Base-by-base conservation (phyloP, 2,113 vertebrate genomes). In the Periophthalmus modestus region DNA sequence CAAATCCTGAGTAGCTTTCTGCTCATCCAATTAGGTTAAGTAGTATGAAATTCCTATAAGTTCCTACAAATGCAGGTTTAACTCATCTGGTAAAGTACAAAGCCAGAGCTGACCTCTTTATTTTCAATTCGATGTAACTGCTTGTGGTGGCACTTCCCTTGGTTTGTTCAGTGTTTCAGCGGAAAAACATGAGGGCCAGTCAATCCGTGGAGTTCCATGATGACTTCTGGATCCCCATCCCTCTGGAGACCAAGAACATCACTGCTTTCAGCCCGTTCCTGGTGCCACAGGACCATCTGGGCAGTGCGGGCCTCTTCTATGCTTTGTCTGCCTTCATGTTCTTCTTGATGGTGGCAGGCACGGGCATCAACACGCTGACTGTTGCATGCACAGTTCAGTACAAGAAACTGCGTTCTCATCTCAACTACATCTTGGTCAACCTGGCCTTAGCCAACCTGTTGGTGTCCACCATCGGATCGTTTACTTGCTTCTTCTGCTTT, bases 401-500 rank as follows among this genome's bases (percentile, higher is more conserved):
- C 83, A 94, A 94, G 91, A 95, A 95, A 84, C 91, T 95, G 1
- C 83, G 92, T 4, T 94, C 93, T 16, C 93, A 94, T 71, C 93
- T 95, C 58, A 95, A 94, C 93, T 94, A 94, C 92, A 94, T 95
- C 89, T 87, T 95, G 80, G 92, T 95, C 34, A 95, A 95, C 89
- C 34, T 95, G 88, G 90, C 93, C 0, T 34, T 93, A 18, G 73
- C 94, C 18, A 94, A 95, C 85, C 89, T 95, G n/a, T 18, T 94
- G 0, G 93, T 95, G 0, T 58, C 93, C 57, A 55, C 68, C 18
- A 50, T 92, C 3, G 94, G 93, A 39, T 94, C 92, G 70, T 92
- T 89, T 81, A 89, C 92, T 9, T 89, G 91, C 80, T 92, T 91
- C 89, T 87, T 85, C 75, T 90, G 89, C 88, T 95, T 94, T 79